A percentile compares a stretch with the other conserved stretches of the same genome.
Conservation (phyloP, 2,888 invertebrate genomes). For the Platycheirus albimanus region DNA sequence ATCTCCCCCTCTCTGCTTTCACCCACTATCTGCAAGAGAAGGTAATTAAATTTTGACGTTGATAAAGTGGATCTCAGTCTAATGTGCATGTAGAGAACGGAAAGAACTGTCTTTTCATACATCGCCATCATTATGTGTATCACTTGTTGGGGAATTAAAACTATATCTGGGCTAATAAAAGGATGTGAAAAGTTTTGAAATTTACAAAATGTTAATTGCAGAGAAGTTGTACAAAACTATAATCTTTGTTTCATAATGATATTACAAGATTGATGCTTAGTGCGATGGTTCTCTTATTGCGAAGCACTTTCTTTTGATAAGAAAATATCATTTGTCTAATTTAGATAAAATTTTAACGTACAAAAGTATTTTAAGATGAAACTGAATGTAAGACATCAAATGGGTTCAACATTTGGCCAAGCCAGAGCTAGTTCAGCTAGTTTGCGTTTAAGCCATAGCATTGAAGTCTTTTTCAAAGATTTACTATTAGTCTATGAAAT, state of each 20-base stretch:
- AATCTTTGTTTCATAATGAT: slow-evolving; percentile 34
- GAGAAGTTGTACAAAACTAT: slow-evolving; percentile 45
- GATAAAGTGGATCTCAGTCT: slow-evolving; percentile 65
- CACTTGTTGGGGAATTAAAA: slow-evolving; percentile 59
- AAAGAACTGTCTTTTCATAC: slow-evolving; percentile 21
- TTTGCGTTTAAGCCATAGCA: too few relatives aligned
- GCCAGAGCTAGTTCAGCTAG: too few relatives aligned
- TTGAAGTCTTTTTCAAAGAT: too few relatives aligned
- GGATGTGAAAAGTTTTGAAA: slow-evolving; percentile 63
- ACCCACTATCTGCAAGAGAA: slow-evolving; percentile 32
- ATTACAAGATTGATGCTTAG: slow-evolving; percentile 58
- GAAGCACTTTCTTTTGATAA: too few relatives aligned
- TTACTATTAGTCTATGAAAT: too few relatives aligned
- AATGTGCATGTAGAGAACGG: slow-evolving; percentile 29
- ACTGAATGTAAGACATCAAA: too few relatives aligned
- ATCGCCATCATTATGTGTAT: slow-evolving; percentile 30
- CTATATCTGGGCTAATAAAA: slow-evolving; percentile 57
- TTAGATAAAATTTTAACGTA: too few relatives aligned
- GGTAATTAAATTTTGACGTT: slow-evolving; percentile 74
- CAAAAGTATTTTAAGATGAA: too few relatives aligned
- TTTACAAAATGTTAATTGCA: slow-evolving; percentile 56
- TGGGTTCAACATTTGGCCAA: too few relatives aligned
- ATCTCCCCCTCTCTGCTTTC: too few relatives aligned
- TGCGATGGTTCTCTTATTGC: too few relatives aligned
- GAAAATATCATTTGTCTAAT: too few relatives aligned